Evolutionary conservation across 2,797 vertebrate species (phyloP).

Genomic region (Clarias laeviceps): DNA sequence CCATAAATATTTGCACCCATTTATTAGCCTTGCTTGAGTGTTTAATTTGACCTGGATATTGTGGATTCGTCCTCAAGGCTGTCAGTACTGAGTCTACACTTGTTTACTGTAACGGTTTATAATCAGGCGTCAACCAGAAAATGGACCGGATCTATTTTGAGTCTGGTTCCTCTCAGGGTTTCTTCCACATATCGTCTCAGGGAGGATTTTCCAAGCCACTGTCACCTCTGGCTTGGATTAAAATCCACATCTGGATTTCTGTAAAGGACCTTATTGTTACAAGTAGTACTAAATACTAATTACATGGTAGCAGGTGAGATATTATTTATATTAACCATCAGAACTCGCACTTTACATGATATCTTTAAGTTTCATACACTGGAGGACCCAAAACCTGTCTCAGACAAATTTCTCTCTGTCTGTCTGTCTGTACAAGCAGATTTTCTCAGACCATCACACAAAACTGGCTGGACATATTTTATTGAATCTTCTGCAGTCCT

Average conservation of each 20-base stretch:
- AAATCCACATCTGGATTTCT: neutral
- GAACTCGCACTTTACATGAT: too few relatives aligned
- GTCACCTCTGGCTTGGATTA: neutral
- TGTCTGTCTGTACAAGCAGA: too few relatives aligned
- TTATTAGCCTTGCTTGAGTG: neutral
- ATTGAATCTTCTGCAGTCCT: too few relatives aligned
- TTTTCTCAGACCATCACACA: too few relatives aligned
- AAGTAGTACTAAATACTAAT: neutral
- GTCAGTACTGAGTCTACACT: neutral
- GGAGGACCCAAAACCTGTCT: too few relatives aligned
- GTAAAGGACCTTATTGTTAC: neutral
- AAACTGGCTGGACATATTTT: too few relatives aligned
- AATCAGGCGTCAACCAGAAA: neutral
- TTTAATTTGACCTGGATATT: neutral
- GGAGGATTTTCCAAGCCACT: neutral
- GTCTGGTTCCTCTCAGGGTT: neutral
- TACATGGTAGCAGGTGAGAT: too few relatives aligned
- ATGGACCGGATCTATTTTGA: neutral
- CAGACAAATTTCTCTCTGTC: too few relatives aligned
- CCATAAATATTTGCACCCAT: neutral
- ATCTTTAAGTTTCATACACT: too few relatives aligned
- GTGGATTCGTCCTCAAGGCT: neutral
- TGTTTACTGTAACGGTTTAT: neutral
- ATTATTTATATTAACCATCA: too few relatives aligned
- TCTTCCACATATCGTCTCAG: neutral